Percentiles rank a stretch among this genome's conserved stretches.
phyloP scores from a whole-genome alignment of 2,888 invertebrate genomes.

The Platycheirus albimanus region DNA sequence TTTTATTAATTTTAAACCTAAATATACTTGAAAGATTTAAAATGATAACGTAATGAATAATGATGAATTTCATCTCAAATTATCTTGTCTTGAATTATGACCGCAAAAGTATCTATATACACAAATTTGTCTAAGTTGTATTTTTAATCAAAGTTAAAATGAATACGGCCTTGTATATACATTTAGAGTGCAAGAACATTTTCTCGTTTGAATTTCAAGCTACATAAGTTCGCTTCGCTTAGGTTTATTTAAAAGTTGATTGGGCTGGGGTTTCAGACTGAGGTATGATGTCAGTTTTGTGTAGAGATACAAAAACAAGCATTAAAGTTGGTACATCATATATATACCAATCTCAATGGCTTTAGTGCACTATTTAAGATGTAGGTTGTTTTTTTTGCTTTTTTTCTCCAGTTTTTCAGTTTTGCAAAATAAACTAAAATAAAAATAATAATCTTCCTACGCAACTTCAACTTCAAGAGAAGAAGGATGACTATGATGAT shows the following conservation, averaged over 20 bases:
- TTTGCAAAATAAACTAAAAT: too few relatives aligned
- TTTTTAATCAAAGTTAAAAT: background rate
- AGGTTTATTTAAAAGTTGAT: slow-evolving; percentile 9
- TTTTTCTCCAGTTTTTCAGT: too few relatives aligned
- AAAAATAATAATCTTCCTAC: slow-evolving; percentile 26
- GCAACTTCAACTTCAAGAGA: slow-evolving; percentile 4
- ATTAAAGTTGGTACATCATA: too few relatives aligned
- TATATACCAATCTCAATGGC: slow-evolving; percentile 15
- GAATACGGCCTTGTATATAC: slow-evolving; percentile 51
- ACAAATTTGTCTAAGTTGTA: too few relatives aligned
- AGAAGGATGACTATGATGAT: too few relatives aligned
- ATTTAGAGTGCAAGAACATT: slow-evolving; percentile 31
- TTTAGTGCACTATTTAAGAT: slow-evolving; percentile 11
- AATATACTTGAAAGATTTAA: too few relatives aligned
- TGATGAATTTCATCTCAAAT: too few relatives aligned
- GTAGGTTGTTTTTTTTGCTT: background rate
- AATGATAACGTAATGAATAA: too few relatives aligned
- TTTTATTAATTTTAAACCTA: too few relatives aligned
- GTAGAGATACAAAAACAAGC: background rate
- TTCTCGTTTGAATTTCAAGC: background rate
- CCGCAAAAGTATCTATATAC: too few relatives aligned
- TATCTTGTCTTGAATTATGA: too few relatives aligned
- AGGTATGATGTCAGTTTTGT: slow-evolving; percentile 47
- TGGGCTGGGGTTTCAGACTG: slow-evolving; percentile 23
- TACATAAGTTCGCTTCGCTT: slow-evolving; percentile 7